Evolutionary conservation across 2,797 vertebrate species (phyloP).

Genomic region (Clarias platycephalus): DNA sequence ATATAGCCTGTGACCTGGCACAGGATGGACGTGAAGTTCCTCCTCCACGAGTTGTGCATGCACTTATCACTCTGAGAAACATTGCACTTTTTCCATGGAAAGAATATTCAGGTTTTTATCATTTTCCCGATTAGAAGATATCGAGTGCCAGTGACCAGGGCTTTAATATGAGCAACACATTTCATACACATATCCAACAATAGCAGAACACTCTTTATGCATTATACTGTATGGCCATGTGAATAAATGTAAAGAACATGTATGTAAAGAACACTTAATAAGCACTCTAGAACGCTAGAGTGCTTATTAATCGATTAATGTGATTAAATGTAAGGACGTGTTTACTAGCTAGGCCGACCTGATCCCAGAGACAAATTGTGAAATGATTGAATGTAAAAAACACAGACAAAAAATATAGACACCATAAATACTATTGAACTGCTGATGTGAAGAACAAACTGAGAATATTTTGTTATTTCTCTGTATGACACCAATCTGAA

Average conservation of each 20-base stretch:
- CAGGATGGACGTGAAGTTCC: constrained; percentile 24
- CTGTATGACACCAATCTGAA: background rate
- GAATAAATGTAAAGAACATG: background rate
- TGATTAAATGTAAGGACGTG: background rate
- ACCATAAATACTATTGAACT: background rate
- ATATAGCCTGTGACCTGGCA: constrained; percentile 16
- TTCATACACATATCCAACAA: background rate
- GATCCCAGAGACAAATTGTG: background rate
- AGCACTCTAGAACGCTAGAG: background rate
- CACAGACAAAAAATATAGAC: background rate
- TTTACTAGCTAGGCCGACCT: background rate
- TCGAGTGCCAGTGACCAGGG: background rate
- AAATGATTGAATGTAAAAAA: background rate
- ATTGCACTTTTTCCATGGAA: background rate
- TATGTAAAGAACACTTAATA: background rate
- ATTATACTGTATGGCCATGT: background rate
- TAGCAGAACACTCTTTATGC: background rate
- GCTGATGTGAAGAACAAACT: background rate
- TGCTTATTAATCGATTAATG: no score
- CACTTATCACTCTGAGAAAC: background rate
- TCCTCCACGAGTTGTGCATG: background rate
- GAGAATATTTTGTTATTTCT: background rate
- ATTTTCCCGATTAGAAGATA: background rate
- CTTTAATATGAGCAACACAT: background rate
- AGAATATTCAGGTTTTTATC: background rate